Conservation (phyloP, 2,888 invertebrate species). For the Drosophila gaucha region DNA sequence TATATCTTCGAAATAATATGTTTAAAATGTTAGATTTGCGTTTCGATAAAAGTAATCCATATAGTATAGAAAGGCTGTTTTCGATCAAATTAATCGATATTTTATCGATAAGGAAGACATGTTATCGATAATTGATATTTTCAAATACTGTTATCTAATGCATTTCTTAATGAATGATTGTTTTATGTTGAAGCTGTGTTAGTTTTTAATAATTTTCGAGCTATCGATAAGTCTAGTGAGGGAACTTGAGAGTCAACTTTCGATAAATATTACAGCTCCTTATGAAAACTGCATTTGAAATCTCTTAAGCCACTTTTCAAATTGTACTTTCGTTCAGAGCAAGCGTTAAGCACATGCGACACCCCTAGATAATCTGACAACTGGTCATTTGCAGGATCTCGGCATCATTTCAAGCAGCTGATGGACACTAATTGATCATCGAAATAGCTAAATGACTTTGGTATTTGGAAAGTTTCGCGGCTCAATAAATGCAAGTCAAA, state of each 20-base stretch:
- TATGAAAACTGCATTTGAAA: neutral
- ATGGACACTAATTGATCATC: constrained; percentile 55
- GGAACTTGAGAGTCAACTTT: too few species aligned
- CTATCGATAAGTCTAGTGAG: neutral
- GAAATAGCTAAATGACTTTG: constrained; percentile 29
- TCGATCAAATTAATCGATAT: too few species aligned
- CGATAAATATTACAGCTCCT: neutral
- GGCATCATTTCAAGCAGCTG: constrained; percentile 7
- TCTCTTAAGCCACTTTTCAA: neutral
- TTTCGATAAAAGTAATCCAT: constrained; percentile 3
- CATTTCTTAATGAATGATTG: constrained; percentile 1
- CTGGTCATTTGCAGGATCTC: constrained; percentile 16
- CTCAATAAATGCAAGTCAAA: constrained; percentile 7
- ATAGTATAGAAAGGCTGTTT: too few species aligned
- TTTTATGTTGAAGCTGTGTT: neutral
- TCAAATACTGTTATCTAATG: too few species aligned
- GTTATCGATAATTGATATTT: neutral
- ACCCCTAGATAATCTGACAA: neutral
- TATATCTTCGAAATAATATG: too few species aligned
- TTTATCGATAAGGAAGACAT: too few species aligned
- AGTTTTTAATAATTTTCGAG: neutral
- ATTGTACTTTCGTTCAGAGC: neutral
- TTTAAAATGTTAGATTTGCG: too few species aligned
- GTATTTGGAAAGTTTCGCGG: constrained; percentile 25
- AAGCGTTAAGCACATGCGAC: constrained; percentile 20